Base-by-base conservation (phyloP, 1,140 invertebrate species). In the Drosophila pruinosa region DNA sequence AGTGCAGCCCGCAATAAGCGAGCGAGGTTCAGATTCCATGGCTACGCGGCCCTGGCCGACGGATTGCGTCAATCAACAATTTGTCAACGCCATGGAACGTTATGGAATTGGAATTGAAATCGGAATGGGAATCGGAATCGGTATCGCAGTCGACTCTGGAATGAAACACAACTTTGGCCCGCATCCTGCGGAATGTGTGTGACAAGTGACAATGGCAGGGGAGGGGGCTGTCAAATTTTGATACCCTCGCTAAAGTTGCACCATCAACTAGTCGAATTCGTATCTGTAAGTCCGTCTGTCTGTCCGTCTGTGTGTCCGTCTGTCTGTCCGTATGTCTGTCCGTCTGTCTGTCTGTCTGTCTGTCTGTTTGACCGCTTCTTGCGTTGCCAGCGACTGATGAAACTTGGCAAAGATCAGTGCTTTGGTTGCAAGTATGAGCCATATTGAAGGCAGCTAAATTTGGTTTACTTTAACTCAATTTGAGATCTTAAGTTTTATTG, bases 61-160 rank as follows among this genome's bases (percentile, higher is more conserved):
- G 67, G 71, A 81, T 86, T 86, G 82, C 81, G 82, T 86, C 78
- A 86, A 86, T 86, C 81, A 88, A 72, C 70, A 75, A 88, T 86
- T 88, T 86, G 81, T 86, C 81, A 86, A 75, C 72, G 58, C 14
- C 24, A n/a, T 36, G 10, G 22, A 50, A 12, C 34, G 39, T 4
- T 34, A 36, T 26, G 50, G n/a, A 45, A 62, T 10, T n/a, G n/a
- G n/a, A n/a, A n/a, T n/a, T 26, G 50, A 7, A 45, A 62, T 34
- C 31, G 31, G 31, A 34, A 5, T 34, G 10, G 7, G n/a, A 63
- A 53, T 24, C 19, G 3, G 31, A 21, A 58, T 48, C 8, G 43
- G 3, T 39, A 50, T 47, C 26, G 31, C 24, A 26, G 17, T 21
- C 19, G 43, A 17, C 10, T 3, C 4, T 31, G 45, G 8, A 17